phyloP scores from a whole-genome alignment of 2,113 vertebrate species.

The Carassius carassius region DNA sequence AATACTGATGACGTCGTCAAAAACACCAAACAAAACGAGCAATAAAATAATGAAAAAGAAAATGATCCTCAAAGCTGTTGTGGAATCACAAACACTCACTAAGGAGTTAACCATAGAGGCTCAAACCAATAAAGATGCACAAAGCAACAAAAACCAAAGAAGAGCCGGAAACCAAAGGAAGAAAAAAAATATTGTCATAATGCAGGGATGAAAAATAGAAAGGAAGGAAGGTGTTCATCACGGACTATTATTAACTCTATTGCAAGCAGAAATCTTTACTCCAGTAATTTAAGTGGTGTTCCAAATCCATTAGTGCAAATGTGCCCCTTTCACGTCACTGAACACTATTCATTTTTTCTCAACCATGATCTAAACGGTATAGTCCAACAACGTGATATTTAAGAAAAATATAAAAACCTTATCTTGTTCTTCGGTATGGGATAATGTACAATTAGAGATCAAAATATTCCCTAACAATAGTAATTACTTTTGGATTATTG shows the following conservation, averaged over 20 bases:
- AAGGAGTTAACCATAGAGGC: background rate
- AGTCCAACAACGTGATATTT: background rate
- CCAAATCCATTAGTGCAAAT: conserved; percentile 28
- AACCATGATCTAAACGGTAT: background rate
- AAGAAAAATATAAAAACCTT: no score
- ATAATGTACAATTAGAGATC: no score
- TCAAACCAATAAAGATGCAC: conserved; percentile 1
- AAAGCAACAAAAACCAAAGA: background rate
- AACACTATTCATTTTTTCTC: background rate
- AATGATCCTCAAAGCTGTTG: background rate
- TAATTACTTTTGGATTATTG: no score
- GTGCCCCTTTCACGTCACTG: background rate
- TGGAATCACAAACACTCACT: background rate
- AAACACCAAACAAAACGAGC: background rate
- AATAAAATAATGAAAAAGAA: background rate
- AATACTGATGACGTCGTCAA: background rate
- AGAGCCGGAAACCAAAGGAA: background rate
- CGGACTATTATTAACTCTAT: background rate
- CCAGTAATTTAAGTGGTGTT: conserved; percentile 11
- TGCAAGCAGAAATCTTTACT: background rate
- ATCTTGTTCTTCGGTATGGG: no score
- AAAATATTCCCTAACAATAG: no score
- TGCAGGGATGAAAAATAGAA: background rate
- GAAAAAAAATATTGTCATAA: background rate
- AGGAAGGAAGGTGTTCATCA: background rate